Evolutionary conservation across 2,888 invertebrate species (phyloP), one percentile per base, ranked within the genome.

Genomic region (Phengaris alcon): DNA sequence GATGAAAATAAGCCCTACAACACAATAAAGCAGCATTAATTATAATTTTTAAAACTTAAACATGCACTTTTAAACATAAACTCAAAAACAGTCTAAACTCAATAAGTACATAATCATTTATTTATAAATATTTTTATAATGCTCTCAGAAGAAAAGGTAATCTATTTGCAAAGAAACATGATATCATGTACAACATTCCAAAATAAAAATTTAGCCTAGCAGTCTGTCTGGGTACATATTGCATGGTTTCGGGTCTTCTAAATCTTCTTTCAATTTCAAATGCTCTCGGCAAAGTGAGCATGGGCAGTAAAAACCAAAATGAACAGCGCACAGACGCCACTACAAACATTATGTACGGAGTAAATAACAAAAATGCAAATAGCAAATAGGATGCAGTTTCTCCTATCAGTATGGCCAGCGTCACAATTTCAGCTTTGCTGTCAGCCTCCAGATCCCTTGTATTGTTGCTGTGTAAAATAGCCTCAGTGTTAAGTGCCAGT

Each of bases 401-500:
- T 44, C 99, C 99, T 80, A 99, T 96, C 75, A 98, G 90, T 84
- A 99, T 98, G n/a, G 99, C 98, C 82, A 99, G 90, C 15, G 99
- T 99, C 0, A 99, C 98, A 83, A 98, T 98, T 78, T 98, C 98
- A 73, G 97, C 98, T 86, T 95, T 95, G 78, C 96, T 95, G 85
- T 99, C 99, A 77, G 96, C 96, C 84, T 98, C 97, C 80, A 97
- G 95, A 90, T 99, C 98, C 80, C 98, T 95, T 0, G 98, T 98
- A 86, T 99, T 99, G 87, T 99, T 99, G 84, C 98, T 97, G 86
- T 99, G 99, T 76, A 99, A 93, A 84, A 99, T 98, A 74, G 98
- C 98, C 88, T 98, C 99, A 2, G 98, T 98, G 84, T 98, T 98
- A 44, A 99, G 90, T 10, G 99, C 98, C 78, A 99, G 90, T 7